Percentiles rank a stretch among this genome's conserved stretches.
phyloP scores from a whole-genome alignment of 2,113 vertebrate genomes.

The Atherinomorus stipes region DNA sequence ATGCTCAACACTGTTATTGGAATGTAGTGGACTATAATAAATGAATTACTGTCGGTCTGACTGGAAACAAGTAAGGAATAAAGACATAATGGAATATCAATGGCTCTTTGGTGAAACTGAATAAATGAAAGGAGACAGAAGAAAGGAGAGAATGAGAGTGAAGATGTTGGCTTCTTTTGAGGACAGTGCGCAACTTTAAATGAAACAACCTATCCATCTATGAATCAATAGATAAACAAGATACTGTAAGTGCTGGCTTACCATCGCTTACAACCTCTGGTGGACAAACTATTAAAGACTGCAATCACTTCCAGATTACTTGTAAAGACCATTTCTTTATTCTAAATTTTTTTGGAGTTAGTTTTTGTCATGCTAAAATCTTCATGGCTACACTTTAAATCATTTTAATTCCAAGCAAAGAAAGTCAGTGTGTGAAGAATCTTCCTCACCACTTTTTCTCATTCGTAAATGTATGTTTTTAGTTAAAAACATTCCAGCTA shows the following conservation, averaged over 20 bases:
- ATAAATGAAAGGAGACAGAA: slow-evolving; percentile 12
- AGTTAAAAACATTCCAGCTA: too few species aligned
- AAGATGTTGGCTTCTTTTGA: slow-evolving; percentile 1
- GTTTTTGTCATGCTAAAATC: too few species aligned
- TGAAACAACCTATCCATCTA: background rate
- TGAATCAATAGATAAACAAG: slow-evolving; percentile 8
- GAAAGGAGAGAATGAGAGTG: background rate
- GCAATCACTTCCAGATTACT: background rate
- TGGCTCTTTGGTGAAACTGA: slow-evolving; percentile 20
- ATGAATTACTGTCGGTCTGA: slow-evolving; percentile 55
- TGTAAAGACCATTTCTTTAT: background rate
- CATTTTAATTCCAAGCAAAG: too few species aligned
- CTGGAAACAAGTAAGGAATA: slow-evolving; percentile 38
- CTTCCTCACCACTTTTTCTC: too few species aligned
- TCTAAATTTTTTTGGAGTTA: too few species aligned
- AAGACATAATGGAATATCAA: slow-evolving; percentile 48
- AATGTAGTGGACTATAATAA: slow-evolving; percentile 51
- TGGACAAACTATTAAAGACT: too few species aligned
- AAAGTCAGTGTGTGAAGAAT: too few species aligned
- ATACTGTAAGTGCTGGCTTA: background rate
- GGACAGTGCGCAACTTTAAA: background rate
- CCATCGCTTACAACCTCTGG: background rate
- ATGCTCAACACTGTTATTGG: slow-evolving; percentile 50
- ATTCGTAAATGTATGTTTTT: too few species aligned
- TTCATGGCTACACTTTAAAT: too few species aligned